A percentile compares a stretch with the other conserved stretches of the same genome.
phyloP scores from a whole-genome alignment of 2,113 vertebrate genomes.

The Ramphastos sulfuratus region DNA sequence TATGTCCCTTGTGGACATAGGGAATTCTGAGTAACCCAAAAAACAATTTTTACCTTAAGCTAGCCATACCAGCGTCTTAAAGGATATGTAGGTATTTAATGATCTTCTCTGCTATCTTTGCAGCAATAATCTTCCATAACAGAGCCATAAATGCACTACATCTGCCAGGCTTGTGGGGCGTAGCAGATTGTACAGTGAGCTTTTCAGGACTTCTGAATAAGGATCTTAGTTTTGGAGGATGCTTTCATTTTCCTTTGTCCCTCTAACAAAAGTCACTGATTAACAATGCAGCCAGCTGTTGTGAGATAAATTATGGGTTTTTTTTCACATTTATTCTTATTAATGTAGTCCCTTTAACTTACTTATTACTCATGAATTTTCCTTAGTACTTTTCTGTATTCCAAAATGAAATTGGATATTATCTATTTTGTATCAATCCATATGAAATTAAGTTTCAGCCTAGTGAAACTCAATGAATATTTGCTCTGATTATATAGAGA shows the following conservation, averaged over 20 bases:
- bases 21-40: not conserved
- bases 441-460: not conserved
- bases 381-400: not conserved
- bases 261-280: conserved; percentile 55
- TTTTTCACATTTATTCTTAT: conserved; percentile 36
- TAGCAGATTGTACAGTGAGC: not conserved
- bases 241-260: conserved; percentile 34
- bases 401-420: not conserved
- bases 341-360: conserved; percentile 1
- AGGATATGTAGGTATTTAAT: not conserved
- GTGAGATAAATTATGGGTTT: not conserved
- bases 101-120: not conserved
- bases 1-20: not conserved
- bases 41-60: not conserved
- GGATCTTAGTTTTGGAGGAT: not conserved
- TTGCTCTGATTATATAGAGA: not conserved
- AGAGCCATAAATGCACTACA: not conserved
- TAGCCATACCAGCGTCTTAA: not conserved
- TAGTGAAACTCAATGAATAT: not conserved
- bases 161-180: not conserved
- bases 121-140: not conserved
- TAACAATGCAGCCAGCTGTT: conserved; percentile 23
- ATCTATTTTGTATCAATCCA: not conserved
- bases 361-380: conserved; percentile 43
- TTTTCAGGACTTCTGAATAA: conserved; percentile 21